Conservation (phyloP, 2,113 vertebrate species). For the Bolborhynchus lineola region DNA sequence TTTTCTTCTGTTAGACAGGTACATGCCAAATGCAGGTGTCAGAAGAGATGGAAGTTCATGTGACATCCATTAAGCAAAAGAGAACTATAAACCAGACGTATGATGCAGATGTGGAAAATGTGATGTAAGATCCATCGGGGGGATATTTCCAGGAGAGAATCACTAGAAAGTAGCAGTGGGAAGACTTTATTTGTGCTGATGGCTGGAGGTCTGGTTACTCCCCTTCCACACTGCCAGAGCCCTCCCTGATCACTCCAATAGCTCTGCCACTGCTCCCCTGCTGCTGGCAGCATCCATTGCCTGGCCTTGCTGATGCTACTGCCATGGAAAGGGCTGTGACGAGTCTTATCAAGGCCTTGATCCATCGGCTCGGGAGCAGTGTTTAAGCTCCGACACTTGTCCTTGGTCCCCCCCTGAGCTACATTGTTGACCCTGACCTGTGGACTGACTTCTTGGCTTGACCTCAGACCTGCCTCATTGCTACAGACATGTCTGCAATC, state of each 20-base stretch:
- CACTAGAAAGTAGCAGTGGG: not conserved
- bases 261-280: not conserved
- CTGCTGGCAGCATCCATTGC: not conserved
- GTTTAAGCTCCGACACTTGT: not conserved
- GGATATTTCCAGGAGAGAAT: not conserved
- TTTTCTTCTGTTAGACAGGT: not conserved
- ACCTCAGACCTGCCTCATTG: constrained; percentile 4
- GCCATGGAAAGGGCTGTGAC: rapidly evolving
- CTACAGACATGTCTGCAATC: not conserved
- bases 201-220: not conserved
- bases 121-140: not conserved
- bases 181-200: not conserved
- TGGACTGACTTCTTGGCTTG: not conserved
- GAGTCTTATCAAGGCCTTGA: rapidly evolving
- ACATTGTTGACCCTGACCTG: not conserved
- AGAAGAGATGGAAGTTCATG: not conserved
- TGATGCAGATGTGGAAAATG: not conserved
- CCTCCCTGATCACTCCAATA: not conserved
- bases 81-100: not conserved
- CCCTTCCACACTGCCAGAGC: not conserved
- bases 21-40: not conserved
- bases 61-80: not conserved
- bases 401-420: not conserved
- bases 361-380: not conserved
- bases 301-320: not conserved